Conservation (phyloP, 1,140 invertebrate genomes). For the Zaprionus vittiger region DNA sequence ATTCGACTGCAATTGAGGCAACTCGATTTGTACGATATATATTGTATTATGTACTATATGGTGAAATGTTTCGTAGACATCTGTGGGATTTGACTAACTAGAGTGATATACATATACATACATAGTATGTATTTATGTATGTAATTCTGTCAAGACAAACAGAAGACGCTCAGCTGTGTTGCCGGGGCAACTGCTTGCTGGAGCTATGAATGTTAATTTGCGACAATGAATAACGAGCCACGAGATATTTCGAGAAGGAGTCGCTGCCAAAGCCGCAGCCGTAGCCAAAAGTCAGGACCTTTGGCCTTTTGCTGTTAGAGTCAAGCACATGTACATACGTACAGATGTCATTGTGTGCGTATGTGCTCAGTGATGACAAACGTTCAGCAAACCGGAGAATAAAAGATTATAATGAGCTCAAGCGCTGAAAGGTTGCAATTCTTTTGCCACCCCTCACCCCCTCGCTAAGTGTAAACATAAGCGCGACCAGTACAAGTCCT, state of each 20-base stretch:
- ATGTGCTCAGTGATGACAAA: constrained; percentile 32
- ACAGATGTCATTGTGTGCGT: neutral
- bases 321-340: neutral
- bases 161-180: neutral
- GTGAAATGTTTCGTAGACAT: neutral
- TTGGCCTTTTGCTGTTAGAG: constrained; percentile 23
- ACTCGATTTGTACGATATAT: neutral
- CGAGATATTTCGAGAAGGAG: constrained; percentile 18
- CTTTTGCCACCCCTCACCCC: neutral
- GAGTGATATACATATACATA: neutral
- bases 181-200: neutral
- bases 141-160: neutral
- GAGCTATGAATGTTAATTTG: neutral
- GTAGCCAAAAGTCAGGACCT: constrained; percentile 38
- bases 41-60: neutral
- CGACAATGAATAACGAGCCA: neutral
- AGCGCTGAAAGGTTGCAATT: constrained; percentile 29
- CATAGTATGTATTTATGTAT: too few species aligned
- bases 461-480: constrained; percentile 52
- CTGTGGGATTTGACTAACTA: neutral
- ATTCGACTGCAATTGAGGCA: too few species aligned
- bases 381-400: constrained; percentile 24
- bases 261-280: constrained; percentile 13
- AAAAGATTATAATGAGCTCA: constrained; percentile 33
- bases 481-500: constrained; percentile 27